Evolutionary conservation across 2,888 invertebrate genomes (phyloP).

Genomic region (Drosophila pseudotakahashii): DNA sequence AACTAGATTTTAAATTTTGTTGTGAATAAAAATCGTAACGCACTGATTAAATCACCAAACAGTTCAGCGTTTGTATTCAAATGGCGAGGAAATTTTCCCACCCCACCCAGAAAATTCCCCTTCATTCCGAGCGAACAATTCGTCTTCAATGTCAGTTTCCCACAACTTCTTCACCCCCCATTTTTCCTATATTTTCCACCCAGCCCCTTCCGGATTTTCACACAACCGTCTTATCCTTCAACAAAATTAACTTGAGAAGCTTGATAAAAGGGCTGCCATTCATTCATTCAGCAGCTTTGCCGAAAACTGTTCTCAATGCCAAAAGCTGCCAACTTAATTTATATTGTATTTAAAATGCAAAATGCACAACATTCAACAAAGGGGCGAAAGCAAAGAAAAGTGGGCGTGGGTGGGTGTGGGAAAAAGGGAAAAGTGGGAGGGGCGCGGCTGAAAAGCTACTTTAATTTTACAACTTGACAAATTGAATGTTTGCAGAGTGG

Average conservation of each 20-base stretch:
- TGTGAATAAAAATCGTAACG: neutral
- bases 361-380: constrained; percentile 44
- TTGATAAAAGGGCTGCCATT: constrained; percentile 56
- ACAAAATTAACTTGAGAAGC: constrained; percentile 53
- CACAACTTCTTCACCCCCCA: neutral
- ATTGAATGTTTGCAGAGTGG: constrained; percentile 63
- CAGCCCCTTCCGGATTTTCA: neutral
- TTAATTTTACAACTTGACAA: constrained; percentile 73
- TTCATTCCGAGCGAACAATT: constrained; percentile 27
- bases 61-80: constrained; percentile 10
- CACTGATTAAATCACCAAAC: constrained; percentile 16
- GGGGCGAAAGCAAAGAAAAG: neutral
- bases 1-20: neutral
- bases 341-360: constrained; percentile 65
- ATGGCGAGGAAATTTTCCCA: constrained; percentile 1
- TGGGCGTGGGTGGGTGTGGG: constrained; percentile 2
- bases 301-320: constrained; percentile 42
- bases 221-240: constrained; percentile 25
- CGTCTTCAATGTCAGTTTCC: constrained; percentile 32
- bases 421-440: neutral
- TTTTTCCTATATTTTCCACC: neutral
- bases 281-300: constrained; percentile 53
- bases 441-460: constrained; percentile 36
- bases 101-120: constrained; percentile 15
- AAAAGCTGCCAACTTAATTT: constrained; percentile 71